Evolutionary conservation across 2,888 invertebrate genomes (phyloP).

Genomic region (Petrolisthes cinctipes): DNA sequence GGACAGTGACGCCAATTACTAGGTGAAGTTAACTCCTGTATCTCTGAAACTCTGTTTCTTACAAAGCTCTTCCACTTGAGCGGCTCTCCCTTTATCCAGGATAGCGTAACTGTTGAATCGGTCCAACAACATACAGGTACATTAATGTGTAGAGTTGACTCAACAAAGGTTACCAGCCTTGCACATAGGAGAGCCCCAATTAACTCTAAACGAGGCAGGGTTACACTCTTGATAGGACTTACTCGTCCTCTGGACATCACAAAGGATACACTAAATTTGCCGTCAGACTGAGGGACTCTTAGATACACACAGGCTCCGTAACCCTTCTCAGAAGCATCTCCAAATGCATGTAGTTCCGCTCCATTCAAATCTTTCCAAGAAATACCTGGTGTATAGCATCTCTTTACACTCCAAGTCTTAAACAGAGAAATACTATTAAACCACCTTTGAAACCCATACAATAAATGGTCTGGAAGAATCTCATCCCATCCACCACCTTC

Average conservation of each 20-base stretch:
- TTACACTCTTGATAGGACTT: conserved; percentile 53
- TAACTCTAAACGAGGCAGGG: conserved; percentile 61
- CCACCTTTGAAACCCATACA: too few species aligned
- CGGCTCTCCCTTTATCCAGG: conserved; percentile 62
- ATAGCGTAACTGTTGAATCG: conserved; percentile 49
- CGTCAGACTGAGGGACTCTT: not conserved
- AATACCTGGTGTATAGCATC: too few species aligned
- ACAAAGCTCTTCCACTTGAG: conserved; percentile 49
- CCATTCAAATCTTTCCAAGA: too few species aligned
- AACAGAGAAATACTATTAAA: too few species aligned
- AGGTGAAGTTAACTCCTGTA: conserved; percentile 46
- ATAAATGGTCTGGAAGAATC: too few species aligned
- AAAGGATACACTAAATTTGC: not conserved
- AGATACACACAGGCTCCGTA: conserved; percentile 45
- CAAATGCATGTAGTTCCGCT: too few species aligned
- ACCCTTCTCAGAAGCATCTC: not conserved
- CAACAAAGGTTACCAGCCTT: conserved; percentile 50
- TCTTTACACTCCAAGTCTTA: too few species aligned
- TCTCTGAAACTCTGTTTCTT: conserved; percentile 49
- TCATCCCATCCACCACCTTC: too few species aligned
- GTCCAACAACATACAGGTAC: conserved; percentile 53
- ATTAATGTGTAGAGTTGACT: conserved; percentile 36
- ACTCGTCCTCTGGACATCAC: conserved; percentile 48
- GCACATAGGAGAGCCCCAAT: conserved; percentile 51
- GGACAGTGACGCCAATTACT: conserved; percentile 38